Base-by-base conservation (phyloP, 2,113 vertebrate species). In the Gymnorhina tibicen region DNA sequence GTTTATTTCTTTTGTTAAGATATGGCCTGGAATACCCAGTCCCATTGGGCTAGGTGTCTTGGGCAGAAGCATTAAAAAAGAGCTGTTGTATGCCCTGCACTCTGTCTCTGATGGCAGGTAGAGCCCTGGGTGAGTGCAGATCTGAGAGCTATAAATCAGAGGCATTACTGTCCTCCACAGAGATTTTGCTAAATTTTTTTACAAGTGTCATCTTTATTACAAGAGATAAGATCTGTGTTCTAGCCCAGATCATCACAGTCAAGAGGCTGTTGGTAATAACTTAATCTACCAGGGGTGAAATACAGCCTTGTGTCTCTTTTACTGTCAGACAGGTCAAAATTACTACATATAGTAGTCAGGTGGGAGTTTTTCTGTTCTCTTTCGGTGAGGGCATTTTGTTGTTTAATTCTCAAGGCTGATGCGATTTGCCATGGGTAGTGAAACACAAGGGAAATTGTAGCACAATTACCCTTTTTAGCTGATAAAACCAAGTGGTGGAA, bases 121-220 rank as follows among this genome's bases (percentile, higher is more conserved):
- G n/a, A 85, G 23, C 53, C 44, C 41, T 88, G 46, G 11, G 18
- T 73, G 53, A 59, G 58, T 53, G 33, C 13, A 59, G 33, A 39
- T 70, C 55, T 91, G 67, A 91, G 73, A 60, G 47, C 55, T 83
- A 0, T 63, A 77, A 85, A 41, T 87, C 62, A 73, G 50, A 56
- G 49, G 16, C 11, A 19, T 76, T 95, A n/a, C 53, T 85, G 49
- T 75, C 23, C 41, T 87, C 81, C 42, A n/a, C 55, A 73, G 85
- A 93, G 81, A 58, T 73, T 96, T 68, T 87, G n/a, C 42, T 89
- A 39, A 66, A 66, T 83, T 85, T 93, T 95, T 68, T 94, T 80
- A 62, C 26, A 68, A 35, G 10, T 66, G 58, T 42, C 42, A 52
- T 39, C 41, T 69, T 89, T 87, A 85, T 85, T 93, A 84, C 41